Base-by-base conservation (phyloP, 2,797 vertebrate genomes). In the Sebastes matsubarae region DNA sequence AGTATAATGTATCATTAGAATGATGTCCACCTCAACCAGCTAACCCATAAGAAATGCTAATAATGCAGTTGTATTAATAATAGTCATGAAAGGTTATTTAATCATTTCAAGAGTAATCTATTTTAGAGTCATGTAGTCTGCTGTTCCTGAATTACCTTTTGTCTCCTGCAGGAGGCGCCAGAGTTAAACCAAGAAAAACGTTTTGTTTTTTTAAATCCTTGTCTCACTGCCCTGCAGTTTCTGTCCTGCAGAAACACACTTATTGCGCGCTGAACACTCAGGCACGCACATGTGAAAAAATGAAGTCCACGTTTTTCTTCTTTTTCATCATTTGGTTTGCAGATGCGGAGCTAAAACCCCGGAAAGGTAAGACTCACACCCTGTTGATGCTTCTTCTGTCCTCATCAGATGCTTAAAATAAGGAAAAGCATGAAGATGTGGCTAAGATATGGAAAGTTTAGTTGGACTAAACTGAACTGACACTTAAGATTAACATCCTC, bases 151-250 rank as follows among this genome's bases (percentile, higher is more conserved):
- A 1, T 8, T 70, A 4, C 66, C 42, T 1, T 25, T 8, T 57
- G n/a, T 85, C 38, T 84, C 94, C 95, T 89, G 88, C 87, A 88
- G 94, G 93, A 38, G 95, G 95, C 95, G 95, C 92, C 86, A 91
- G 27, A 82, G 81, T 83, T 91, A 64, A 89, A 87, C 72, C 14
- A 52, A 58, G 55, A 68, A 78, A 77, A 81, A 66, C 68, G 66
- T 79, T 1, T 74, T 75, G 57, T 58, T 81, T 77, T 85, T 69
- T 77, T 29, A 29, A 2, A 78, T 52, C 34, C 69, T 60, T 74
- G 83, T 80, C 87, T 90, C 88, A 79, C 84, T 89, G 77, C 88
- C 88, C 86, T 86, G 87, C 75, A 81, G 89, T 87, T 88, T 91
- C 54, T 83, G 79, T 79, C 82, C 80, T 58, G 82, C 87, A 88